Base-by-base conservation (phyloP, 2,888 invertebrate species). In the Temnothorax ravouxi region DNA sequence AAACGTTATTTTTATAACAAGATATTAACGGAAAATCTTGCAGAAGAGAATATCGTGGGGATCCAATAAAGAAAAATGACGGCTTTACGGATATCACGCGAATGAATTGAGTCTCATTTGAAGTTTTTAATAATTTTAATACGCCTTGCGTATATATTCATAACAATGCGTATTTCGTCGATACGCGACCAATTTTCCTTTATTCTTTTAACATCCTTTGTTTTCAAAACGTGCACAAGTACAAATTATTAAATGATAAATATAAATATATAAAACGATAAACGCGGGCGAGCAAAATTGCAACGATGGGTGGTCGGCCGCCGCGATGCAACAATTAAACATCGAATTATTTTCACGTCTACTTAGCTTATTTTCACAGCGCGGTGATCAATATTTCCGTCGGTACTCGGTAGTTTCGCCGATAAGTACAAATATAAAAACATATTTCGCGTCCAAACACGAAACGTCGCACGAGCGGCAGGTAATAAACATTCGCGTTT, bases 401-500 rank as follows among this genome's bases (percentile, higher is more conserved):
- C 69, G 66, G 34, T 62, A 84, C 69, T 62, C 69, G 66, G 34
- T 62, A 84, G 25, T 75, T 34, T n/a, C 25, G 38, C 25, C 59
- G 47, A 59, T 80, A 80, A 80, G 79, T 80, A 62, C 56, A 83
- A 84, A 62, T 82, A 69, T 85, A 88, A 79, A 64, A 86, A 83
- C 84, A 89, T 90, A 88, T 87, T 88, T 83, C 84, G 76, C 86
- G 83, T 86, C 66, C 81, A 81, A 85, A 69, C 72, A 66, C 74
- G 54, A n/a, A 38, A 56, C 29, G 67, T 69, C 69, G 25, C 59
- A 21, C 44, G 44, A 18, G 41, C 47, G 56, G n/a, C 18, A 56
- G 69, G 50, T 79, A 86, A 87, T 69, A 89, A 89, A 89, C 85
- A 71, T 61, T 29, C 75, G 56, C 44, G 38, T 75, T 85, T 79